phyloP scores from a whole-genome alignment of 2,888 invertebrate genomes.

The Thysanoteuthis rhombus region DNA sequence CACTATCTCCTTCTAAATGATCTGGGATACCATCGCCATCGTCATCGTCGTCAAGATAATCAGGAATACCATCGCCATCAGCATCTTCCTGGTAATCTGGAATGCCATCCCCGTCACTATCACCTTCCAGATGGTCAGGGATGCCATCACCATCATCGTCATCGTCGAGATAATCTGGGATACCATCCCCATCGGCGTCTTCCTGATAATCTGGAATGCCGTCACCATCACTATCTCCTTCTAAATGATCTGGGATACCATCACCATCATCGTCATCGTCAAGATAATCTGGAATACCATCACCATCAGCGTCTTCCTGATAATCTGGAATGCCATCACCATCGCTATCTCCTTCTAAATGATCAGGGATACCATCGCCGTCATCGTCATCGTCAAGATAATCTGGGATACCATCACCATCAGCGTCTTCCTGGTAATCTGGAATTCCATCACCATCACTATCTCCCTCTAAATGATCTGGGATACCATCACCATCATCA shows the following conservation, averaged over 20 bases:
- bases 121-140: constrained; percentile 46
- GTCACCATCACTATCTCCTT: constrained; percentile 44
- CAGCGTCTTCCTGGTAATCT: constrained; percentile 42
- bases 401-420: constrained; percentile 56
- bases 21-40: constrained; percentile 61
- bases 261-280: neutral
- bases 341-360: constrained; percentile 48
- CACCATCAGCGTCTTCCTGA: constrained; percentile 51
- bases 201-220: constrained; percentile 46
- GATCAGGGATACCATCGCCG: constrained; percentile 57
- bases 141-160: constrained; percentile 47
- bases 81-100: constrained; percentile 55
- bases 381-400: constrained; percentile 56
- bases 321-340: constrained; percentile 53
- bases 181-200: constrained; percentile 47
- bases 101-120: constrained; percentile 59
- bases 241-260: neutral
- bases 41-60: constrained; percentile 50
- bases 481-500: constrained; percentile 47
- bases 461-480: constrained; percentile 44
- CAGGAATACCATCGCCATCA: constrained; percentile 59
- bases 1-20: constrained; percentile 53
- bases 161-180: constrained; percentile 43
- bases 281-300: constrained; percentile 41
- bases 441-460: constrained; percentile 50